These are phyloP conservation scores for Dasyurus viverrinus DNA, from an alignment of 2,113 vertebrate genomes.

Conservation along the genomic window DNA sequence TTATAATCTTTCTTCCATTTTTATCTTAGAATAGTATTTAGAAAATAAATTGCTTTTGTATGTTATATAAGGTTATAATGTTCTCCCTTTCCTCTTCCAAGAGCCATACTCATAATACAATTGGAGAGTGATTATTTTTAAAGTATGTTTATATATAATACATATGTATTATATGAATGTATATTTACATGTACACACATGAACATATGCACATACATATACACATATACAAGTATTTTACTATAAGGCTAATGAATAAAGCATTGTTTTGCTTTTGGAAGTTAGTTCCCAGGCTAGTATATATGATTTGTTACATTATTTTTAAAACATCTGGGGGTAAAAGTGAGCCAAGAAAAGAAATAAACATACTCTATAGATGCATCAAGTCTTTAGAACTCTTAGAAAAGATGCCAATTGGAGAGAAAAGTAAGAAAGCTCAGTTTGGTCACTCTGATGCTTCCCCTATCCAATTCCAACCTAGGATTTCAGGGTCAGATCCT, in stretches of 20 bases:
- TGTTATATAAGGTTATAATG: background rate
- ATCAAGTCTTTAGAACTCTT: background rate
- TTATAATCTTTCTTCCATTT: background rate
- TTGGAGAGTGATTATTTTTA: background rate
- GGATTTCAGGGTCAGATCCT: background rate
- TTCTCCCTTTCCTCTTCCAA: background rate
- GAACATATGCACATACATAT: background rate
- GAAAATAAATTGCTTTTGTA: background rate
- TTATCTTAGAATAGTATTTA: background rate
- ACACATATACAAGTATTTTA: background rate
- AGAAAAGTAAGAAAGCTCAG: background rate
- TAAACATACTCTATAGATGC: background rate
- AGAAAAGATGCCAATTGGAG: background rate
- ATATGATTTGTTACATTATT: background rate
- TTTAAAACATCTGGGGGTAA: background rate
- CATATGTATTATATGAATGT: background rate
- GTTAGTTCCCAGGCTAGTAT: background rate
- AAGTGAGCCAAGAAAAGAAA: slow-evolving; percentile 2
- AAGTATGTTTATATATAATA: background rate
- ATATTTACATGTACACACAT: background rate
- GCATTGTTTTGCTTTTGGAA: background rate
- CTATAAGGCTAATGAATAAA: background rate
- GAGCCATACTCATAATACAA: background rate
- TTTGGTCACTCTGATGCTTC: background rate
- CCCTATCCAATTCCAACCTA: background rate